A percentile compares a stretch with the other conserved stretches of the same genome.
Evolutionary conservation across 2,888 invertebrate genomes (phyloP).

Genomic region (Lomographa bimaculata): DNA sequence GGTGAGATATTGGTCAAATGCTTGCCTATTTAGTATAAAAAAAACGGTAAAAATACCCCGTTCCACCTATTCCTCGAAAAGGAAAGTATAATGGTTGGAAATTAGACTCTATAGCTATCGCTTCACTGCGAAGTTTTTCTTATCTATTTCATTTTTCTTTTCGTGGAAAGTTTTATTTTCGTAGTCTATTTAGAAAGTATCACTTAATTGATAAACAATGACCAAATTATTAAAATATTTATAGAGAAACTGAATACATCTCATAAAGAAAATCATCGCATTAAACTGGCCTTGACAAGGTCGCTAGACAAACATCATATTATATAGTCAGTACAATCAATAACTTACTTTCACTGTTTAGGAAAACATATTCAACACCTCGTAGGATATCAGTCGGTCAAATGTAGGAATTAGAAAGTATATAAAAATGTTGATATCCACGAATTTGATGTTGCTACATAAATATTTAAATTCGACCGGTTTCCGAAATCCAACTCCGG

Average conservation of each 20-base stretch:
- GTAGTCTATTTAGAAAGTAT: no score
- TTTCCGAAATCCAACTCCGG: conserved; percentile 29
- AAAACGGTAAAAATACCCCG: no score
- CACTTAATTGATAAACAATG: neutral
- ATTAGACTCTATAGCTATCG: no score
- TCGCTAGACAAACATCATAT: conserved; percentile 2
- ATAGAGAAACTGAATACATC: neutral
- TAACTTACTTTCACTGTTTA: conserved; percentile 18
- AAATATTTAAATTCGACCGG: conserved; percentile 37
- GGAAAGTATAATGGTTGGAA: no score
- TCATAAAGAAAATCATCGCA: neutral
- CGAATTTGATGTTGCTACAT: conserved; percentile 30
- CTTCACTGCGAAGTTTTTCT: no score
- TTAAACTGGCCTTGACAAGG: conserved; percentile 16
- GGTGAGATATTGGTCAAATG: no score
- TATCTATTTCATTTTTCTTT: no score
- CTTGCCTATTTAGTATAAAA: no score
- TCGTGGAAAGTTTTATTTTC: no score
- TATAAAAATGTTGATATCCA: conserved; percentile 28
- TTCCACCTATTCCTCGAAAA: no score
- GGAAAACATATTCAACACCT: conserved; percentile 12
- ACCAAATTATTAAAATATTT: neutral
- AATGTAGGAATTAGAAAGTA: conserved; percentile 31
- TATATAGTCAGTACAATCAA: no score
- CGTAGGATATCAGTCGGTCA: conserved; percentile 24